Conservation (phyloP, 1,140 invertebrate species). For the Gryllus bimaculatus region DNA sequence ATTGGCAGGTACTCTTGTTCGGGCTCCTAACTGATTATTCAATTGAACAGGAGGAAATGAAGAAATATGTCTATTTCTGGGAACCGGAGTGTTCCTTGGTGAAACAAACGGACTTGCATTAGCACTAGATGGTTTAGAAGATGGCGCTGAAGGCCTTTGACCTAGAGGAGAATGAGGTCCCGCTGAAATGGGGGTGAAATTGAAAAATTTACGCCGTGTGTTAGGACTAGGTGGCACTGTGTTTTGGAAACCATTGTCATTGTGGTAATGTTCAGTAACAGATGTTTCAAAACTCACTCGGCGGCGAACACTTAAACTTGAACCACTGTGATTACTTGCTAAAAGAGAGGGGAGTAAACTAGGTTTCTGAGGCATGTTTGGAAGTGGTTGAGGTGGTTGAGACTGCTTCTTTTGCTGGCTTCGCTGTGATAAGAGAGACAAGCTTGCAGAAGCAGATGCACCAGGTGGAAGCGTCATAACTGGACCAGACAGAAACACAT, state of each 20-base stretch:
- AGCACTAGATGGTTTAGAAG: constrained; percentile 31
- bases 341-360: constrained; percentile 13
- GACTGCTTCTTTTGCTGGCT: neutral
- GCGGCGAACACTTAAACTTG: constrained; percentile 32
- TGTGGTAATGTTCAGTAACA: constrained; percentile 29
- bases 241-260: constrained; percentile 23
- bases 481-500: constrained; percentile 6
- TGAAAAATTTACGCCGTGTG: constrained; percentile 63
- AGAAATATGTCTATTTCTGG: constrained; percentile 15
- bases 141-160: constrained; percentile 20
- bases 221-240: constrained; percentile 48
- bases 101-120: constrained; percentile 75
- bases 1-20: neutral
- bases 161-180: constrained; percentile 50
- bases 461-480: neutral
- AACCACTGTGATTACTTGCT: neutral
- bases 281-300: constrained; percentile 52
- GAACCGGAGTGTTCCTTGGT: constrained; percentile 58
- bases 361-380: neutral
- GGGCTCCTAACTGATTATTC: neutral
- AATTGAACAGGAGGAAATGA: neutral
- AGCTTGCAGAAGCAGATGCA: constrained; percentile 16
- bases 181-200: constrained; percentile 74
- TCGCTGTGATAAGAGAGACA: constrained; percentile 22
- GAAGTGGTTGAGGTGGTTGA: neutral